phyloP scores from a whole-genome alignment of 92 coral and sea anemone species.

The Phymanthus crucifer region DNA sequence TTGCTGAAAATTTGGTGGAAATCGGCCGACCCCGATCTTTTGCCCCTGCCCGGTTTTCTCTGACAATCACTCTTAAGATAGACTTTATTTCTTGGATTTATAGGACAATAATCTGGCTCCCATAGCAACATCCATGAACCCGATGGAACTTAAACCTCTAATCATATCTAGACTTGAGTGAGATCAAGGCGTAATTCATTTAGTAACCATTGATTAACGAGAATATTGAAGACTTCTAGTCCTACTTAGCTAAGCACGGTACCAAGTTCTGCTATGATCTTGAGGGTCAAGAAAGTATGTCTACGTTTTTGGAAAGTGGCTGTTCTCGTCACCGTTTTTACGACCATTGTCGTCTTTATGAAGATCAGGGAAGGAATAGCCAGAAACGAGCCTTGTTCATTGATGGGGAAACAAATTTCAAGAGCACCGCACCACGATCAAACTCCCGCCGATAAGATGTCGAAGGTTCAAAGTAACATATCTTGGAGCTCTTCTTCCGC shows the following conservation, averaged over 20 bases:
- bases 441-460: no score
- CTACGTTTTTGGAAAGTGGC: slow-evolving; percentile 2
- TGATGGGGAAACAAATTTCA: neutral
- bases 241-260: neutral
- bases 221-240: neutral
- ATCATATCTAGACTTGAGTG: no score
- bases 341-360: neutral
- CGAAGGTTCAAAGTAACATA: no score
- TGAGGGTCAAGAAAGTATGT: neutral
- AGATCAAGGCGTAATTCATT: no score
- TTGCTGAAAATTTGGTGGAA: neutral
- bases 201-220: neutral
- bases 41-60: no score
- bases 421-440: neutral
- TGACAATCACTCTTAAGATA: neutral
- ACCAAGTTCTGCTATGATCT: neutral
- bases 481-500: no score
- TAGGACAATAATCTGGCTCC: no score
- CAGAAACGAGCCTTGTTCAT: neutral
- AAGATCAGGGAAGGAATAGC: neutral
- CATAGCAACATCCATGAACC: neutral
- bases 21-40: no score
- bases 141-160: neutral
- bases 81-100: neutral
- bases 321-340: neutral